Conservation (phyloP, 1,140 invertebrate genomes). For the Agraylea sexmaculata region DNA sequence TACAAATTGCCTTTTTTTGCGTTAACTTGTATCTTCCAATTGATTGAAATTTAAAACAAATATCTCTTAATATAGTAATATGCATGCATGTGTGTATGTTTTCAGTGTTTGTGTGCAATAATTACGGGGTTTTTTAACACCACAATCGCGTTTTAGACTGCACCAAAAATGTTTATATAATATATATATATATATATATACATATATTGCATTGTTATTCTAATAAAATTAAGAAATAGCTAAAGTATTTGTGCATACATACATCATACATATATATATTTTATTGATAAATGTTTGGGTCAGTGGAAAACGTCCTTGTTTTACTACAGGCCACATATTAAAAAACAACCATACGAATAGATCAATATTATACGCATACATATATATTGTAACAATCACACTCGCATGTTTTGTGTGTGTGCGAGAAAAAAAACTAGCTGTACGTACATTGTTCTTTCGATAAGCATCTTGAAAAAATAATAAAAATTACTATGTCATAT, state of each 20-base stretch:
- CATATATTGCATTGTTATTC: slow-evolving; percentile 23
- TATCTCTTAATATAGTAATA: no score
- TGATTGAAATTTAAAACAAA: no score
- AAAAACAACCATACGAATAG: slow-evolving; percentile 15
- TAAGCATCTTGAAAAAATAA: no score
- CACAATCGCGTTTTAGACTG: slow-evolving; percentile 23
- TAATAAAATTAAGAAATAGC: slow-evolving; percentile 22
- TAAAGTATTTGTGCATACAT: slow-evolving; percentile 20
- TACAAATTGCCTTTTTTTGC: no score
- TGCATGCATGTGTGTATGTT: no score
- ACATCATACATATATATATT: no score
- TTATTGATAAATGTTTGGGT: slow-evolving; percentile 11
- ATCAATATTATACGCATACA: slow-evolving; percentile 20
- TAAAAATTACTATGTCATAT: no score
- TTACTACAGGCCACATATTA: slow-evolving; percentile 7
- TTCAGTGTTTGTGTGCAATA: no score
- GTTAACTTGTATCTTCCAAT: no score
- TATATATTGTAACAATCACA: slow-evolving; percentile 20
- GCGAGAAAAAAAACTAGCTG: slow-evolving; percentile 18
- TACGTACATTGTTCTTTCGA: no score
- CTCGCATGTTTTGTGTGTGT: slow-evolving; percentile 6
- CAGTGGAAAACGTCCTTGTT: slow-evolving; percentile 10
- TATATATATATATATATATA: no score
- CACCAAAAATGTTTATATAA: slow-evolving; percentile 22
- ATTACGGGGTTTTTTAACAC: slow-evolving; percentile 18